phyloP scores from a whole-genome alignment of 30 jellyfish, hydroid and myxozoan species.

The Pseudorhiza aurosa region DNA sequence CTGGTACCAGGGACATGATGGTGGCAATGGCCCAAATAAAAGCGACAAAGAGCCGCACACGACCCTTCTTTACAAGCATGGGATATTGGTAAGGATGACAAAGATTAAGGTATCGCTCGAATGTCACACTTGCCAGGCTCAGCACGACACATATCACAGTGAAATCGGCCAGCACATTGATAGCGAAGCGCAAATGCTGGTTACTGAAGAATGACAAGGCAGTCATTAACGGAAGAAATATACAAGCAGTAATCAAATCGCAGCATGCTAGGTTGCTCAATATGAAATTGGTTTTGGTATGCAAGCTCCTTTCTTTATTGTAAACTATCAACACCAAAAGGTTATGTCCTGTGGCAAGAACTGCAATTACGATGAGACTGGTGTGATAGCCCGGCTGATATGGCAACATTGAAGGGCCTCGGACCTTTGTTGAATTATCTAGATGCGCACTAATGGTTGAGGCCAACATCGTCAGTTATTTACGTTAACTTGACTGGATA shows the following conservation, averaged over 20 bases:
- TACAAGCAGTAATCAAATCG: conserved; percentile 49
- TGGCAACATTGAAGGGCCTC: not conserved
- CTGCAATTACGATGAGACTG: conserved; percentile 24
- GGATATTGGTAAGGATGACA: conserved; percentile 56
- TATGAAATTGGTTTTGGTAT: conserved; percentile 45
- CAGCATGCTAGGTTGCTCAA: conserved; percentile 60
- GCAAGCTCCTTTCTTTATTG: conserved; percentile 19
- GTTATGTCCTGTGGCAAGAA: conserved; percentile 33
- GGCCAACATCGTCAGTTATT: not conserved
- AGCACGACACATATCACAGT: conserved; percentile 23
- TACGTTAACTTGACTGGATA: no score
- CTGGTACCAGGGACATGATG: conserved; percentile 35
- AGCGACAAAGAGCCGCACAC: conserved; percentile 34
- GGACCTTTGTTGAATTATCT: not conserved
- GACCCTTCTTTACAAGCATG: conserved; percentile 11
- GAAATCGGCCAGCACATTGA: conserved; percentile 47
- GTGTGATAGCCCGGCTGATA: conserved; percentile 49
- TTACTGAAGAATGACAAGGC: not conserved
- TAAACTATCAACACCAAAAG: conserved; percentile 39
- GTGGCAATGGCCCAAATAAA: conserved; percentile 57
- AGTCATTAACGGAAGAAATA: conserved; percentile 43
- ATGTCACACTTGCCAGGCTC: conserved; percentile 39
- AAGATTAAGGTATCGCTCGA: conserved; percentile 45
- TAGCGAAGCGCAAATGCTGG: conserved; percentile 11
- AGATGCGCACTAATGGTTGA: not conserved